Conservation (phyloP, 2,113 vertebrate species). For the Calonectris borealis region DNA sequence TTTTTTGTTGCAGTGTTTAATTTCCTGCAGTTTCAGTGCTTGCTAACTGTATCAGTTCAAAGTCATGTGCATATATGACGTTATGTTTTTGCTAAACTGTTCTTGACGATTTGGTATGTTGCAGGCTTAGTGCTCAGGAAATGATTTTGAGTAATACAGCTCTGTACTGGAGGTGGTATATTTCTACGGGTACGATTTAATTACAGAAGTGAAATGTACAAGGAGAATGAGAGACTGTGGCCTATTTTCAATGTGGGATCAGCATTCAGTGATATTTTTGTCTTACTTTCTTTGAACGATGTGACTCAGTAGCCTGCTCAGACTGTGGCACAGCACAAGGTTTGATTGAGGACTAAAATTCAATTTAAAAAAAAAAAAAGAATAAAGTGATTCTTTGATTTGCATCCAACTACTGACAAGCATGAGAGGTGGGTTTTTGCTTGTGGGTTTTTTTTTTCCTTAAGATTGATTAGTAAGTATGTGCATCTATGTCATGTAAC, state of each 20-base stretch:
- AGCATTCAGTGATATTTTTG: slow-evolving; percentile 38
- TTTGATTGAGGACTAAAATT: slow-evolving; percentile 12
- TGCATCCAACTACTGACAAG: neutral
- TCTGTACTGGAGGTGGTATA: neutral
- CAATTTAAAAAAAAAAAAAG: neutral
- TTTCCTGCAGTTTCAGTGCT: neutral
- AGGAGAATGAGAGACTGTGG: neutral
- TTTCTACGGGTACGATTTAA: neutral
- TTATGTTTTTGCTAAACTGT: slow-evolving; percentile 31
- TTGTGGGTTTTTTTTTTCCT: neutral
- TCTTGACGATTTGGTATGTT: neutral
- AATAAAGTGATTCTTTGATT: neutral
- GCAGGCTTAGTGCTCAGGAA: slow-evolving; percentile 16
- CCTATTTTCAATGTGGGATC: neutral
- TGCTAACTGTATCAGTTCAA: neutral
- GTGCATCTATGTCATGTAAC: neutral
- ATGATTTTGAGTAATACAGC: slow-evolving; percentile 11
- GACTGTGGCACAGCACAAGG: neutral
- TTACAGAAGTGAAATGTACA: neutral
- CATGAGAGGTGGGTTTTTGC: neutral
- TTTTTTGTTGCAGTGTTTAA: neutral
- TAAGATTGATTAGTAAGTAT: neutral
- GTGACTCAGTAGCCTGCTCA: neutral
- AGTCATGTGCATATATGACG: slow-evolving; percentile 41
- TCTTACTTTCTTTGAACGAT: neutral